Conservation (phyloP, 2,888 invertebrate species). For the Atherix ibis region DNA sequence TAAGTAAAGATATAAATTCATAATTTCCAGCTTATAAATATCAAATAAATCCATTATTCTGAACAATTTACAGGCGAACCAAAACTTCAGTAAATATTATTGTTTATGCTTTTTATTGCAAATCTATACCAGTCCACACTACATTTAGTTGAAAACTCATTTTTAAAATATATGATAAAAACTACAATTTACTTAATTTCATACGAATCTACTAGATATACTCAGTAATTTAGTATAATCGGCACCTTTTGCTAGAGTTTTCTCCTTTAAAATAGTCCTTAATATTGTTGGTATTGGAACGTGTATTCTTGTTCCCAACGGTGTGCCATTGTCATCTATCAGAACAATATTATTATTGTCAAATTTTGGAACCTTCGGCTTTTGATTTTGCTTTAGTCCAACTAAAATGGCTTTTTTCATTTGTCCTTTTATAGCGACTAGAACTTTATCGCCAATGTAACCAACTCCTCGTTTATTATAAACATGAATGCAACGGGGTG, state of each 20-base stretch:
- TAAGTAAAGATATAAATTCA: too few relatives aligned
- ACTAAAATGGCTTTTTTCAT: conserved; percentile 87
- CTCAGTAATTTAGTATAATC: conserved; percentile 87
- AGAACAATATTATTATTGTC: conserved; percentile 93
- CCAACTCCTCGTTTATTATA: conserved; percentile 64
- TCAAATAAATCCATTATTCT: too few relatives aligned
- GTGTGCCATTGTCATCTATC: conserved; percentile 87
- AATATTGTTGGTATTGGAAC: conserved; percentile 87
- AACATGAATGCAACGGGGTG: conserved; percentile 85
- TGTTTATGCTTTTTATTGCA: too few relatives aligned
- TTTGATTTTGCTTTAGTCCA: conserved; percentile 72
- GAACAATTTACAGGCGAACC: too few relatives aligned
- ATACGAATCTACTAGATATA: conserved; percentile 79
- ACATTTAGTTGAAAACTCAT: too few relatives aligned
- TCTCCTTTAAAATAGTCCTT: conserved; percentile 66
- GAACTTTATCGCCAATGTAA: conserved; percentile 62
- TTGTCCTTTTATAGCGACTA: conserved; percentile 88
- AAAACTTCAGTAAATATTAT: too few relatives aligned
- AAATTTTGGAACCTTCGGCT: conserved; percentile 68
- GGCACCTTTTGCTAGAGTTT: conserved; percentile 63
- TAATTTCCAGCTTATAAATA: too few relatives aligned
- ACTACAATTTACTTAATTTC: conserved; percentile 17
- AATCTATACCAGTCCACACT: too few relatives aligned
- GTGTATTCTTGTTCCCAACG: conserved; percentile 86
- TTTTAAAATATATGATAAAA: too few relatives aligned